Percentiles rank a stretch among this genome's conserved stretches.
Evolutionary conservation across 2,888 invertebrate genomes (phyloP).

Genomic region (Cephus runcator): DNA sequence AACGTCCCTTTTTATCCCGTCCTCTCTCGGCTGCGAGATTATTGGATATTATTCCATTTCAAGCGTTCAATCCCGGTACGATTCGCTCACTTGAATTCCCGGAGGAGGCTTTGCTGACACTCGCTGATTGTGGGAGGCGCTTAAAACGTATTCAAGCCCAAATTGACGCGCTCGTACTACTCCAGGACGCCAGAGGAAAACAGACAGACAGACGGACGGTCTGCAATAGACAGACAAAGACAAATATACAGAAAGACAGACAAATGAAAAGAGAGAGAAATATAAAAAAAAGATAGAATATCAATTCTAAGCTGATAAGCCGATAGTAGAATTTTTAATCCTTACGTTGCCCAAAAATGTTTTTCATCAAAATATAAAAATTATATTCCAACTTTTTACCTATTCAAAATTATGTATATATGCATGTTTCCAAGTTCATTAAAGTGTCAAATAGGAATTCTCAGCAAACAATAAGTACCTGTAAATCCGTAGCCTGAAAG

Average conservation of each 20-base stretch:
- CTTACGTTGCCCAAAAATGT: background rate
- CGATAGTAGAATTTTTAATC: background rate
- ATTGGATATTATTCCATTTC: slow-evolving; percentile 66
- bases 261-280: background rate
- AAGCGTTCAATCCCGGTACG: slow-evolving; percentile 65
- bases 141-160: slow-evolving; percentile 21
- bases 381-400: background rate
- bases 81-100: slow-evolving; percentile 61
- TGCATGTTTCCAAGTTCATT: background rate
- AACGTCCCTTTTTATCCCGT: slow-evolving; percentile 59
- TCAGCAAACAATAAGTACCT: background rate
- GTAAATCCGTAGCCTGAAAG: background rate
- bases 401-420: background rate
- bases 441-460: background rate
- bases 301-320: background rate
- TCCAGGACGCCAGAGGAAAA: background rate
- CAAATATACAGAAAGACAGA: no score
- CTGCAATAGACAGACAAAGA: background rate
- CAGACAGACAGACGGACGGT: background rate
- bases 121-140: slow-evolving; percentile 47
- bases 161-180: slow-evolving; percentile 28
- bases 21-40: slow-evolving; percentile 54
- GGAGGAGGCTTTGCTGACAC: slow-evolving; percentile 39
- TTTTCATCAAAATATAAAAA: background rate
- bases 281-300: background rate